Percentiles rank a stretch among this genome's conserved stretches.
phyloP scores from a whole-genome alignment of 2,797 vertebrate species.

The Stomatorhinus walkeri region DNA sequence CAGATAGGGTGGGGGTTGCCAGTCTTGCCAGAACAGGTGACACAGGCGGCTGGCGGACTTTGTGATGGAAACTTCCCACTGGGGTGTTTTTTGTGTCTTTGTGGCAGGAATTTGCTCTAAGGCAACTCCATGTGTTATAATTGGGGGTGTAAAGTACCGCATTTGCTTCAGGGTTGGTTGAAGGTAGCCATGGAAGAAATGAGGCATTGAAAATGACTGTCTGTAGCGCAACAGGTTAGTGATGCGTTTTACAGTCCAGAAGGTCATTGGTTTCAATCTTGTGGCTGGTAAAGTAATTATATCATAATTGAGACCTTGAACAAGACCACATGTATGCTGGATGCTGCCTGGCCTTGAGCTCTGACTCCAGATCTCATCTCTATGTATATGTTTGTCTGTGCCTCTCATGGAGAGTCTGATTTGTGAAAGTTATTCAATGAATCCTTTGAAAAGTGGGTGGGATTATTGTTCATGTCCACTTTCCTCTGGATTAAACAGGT shows the following conservation, averaged over 20 bases:
- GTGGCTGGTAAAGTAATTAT: background rate
- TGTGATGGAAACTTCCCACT: background rate
- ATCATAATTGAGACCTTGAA: background rate
- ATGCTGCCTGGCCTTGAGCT: background rate
- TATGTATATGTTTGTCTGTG: background rate
- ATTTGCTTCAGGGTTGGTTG: background rate
- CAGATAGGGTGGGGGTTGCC: background rate
- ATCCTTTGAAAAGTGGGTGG: background rate
- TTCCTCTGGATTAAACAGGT: background rate
- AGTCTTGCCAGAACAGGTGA: background rate
- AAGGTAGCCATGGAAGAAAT: background rate
- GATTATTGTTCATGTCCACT: background rate
- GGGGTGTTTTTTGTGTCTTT: background rate
- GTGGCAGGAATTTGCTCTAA: background rate
- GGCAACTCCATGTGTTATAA: background rate
- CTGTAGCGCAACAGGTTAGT: background rate
- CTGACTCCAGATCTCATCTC: background rate
- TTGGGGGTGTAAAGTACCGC: background rate
- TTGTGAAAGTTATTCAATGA: background rate
- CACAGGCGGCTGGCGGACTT: background rate
- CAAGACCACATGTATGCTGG: background rate
- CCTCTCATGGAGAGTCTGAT: background rate
- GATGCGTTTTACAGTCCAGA: background rate
- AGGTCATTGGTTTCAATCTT: background rate
- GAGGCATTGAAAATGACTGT: background rate